Conservation (phyloP, 2,888 invertebrate genomes). For the Listrodromus nycthemerus region DNA sequence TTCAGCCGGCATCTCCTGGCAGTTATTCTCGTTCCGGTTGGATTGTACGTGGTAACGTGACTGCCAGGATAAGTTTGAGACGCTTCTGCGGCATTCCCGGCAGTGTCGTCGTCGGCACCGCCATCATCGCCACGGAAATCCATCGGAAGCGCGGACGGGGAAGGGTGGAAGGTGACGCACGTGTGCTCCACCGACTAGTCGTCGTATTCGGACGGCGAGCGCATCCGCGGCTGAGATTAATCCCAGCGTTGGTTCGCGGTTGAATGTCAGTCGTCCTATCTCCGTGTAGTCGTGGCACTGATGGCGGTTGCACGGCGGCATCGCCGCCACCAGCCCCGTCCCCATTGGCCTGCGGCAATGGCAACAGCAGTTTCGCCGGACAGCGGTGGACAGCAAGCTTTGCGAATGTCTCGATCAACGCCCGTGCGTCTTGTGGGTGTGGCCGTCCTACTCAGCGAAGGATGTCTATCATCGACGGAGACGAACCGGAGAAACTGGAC, state of each 20-base stretch:
- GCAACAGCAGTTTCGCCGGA: constrained; percentile 48
- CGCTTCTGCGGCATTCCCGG: constrained; percentile 13
- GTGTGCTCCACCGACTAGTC: neutral
- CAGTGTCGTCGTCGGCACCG: constrained; percentile 19
- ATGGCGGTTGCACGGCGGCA: constrained; percentile 43
- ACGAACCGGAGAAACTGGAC: neutral
- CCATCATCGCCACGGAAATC: constrained; percentile 21
- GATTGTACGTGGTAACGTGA: constrained; percentile 56
- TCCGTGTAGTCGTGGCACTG: constrained; percentile 30
- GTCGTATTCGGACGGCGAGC: constrained; percentile 11
- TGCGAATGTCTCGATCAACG: constrained; percentile 17
- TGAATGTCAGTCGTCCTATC: constrained; percentile 71
- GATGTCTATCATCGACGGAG: neutral
- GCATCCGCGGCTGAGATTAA: constrained; percentile 35
- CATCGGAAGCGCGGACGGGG: neutral
- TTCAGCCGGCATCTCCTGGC: neutral
- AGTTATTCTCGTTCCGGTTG: constrained; percentile 37
- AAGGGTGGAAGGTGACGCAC: neutral
- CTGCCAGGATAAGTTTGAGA: constrained; percentile 46
- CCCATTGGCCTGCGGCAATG: constrained; percentile 17
- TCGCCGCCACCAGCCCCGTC: neutral
- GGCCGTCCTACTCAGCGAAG: neutral
- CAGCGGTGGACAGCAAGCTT: constrained; percentile 29
- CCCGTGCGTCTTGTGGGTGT: constrained; percentile 1
- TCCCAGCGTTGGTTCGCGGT: constrained; percentile 56